Evolutionary conservation across 2,113 vertebrate genomes (phyloP), one percentile per base, ranked within the genome.

Genomic region (Calidris pygmaea): DNA sequence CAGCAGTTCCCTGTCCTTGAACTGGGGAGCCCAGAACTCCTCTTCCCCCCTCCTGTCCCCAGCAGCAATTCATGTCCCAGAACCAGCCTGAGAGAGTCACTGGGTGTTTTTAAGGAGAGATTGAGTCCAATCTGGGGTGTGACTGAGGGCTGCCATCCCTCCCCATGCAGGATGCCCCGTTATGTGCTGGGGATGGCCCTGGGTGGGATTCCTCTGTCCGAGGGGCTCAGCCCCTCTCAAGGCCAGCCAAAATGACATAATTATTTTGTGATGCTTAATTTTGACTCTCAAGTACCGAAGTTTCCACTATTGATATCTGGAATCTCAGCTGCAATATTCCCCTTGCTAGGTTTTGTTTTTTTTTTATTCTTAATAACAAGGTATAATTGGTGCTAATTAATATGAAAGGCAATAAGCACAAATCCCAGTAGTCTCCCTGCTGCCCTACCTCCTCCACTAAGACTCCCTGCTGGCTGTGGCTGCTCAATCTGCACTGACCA

Each of bases 241-340:
- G 20, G 17, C 7, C 56, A 55, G 20, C 26, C n/a, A 60, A 59
- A 43, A 68, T 5, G 30, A 41, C 0, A 0, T 7, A 1, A 22
- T 29, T 34, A 23, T 30, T 65, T 66, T 43, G 45, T 11, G 17
- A 47, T 27, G 32, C 47, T 27, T 32, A 4, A 67, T 55, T 60
- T 47, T 32, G 41, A 50, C 35, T 66, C 39, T 22, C 24, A 17
- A 87, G 56, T 12, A 32, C 63, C 5, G 6, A 37, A 12, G 24
- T 41, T 52, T 50, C 75, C 53, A 39, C 5, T 14, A 32, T 5
- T 5, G 32, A 8, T 66, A 60, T 7, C 23, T 14, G 23, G 23
- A 71, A 60, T 37, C 45, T 43, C 80, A 59, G 75, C 58, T 71
- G 58, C 68, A 37, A 4, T 43, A 55, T 43, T 43, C 37, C 58